Base-by-base conservation (phyloP, 2,113 vertebrate genomes). In the Gallinago undulata region DNA sequence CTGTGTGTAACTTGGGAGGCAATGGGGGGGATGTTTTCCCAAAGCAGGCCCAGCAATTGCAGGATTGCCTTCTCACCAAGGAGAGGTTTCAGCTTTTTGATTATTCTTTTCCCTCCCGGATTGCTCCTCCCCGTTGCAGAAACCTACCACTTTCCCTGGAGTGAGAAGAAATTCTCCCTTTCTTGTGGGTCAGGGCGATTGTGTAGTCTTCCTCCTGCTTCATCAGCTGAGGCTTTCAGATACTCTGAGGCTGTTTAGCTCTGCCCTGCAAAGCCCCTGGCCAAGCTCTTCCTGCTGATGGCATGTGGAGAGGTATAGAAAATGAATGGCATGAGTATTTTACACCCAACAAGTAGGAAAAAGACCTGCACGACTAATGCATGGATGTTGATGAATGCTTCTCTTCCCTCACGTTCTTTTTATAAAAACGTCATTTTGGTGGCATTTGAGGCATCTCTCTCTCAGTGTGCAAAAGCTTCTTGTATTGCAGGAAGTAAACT, bases 221-320 rank as follows among this genome's bases (percentile, higher is more conserved):
- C 90, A 69, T 89, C 94, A 95, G 72, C 76, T 80, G 92, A 96
- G 19, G 53, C 63, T 82, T 84, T 93, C 41, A 39, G 39, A 48
- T 56, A 50, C 89, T 41, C 50, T 75, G 83, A 82, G 82, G 43
- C 84, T 95, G 84, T 90, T 96, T 92, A 95, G 21, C 62, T 59
- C 74, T 75, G 55, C 45, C 47, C 66, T 76, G 78, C 59, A 59
- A 77, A 87, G 70, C 30, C 17, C 37, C n/a, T 83, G 62, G 43
- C 30, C 0, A 2, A 85, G 67, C 19, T 89, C 91, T 64, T 73
- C 53, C 76, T 84, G 19, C 27, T 51, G 48, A 37, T 28, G 35
- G 50, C 10, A 10, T 2, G 3, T 8, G 67, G 35, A 76, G 66
- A 94, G 45, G 43, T 67, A 4, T 19, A 2, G 35, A 59, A 68